These are phyloP conservation scores for Muschampia plurimacula DNA, from an alignment of 2,888 invertebrate genomes.

Conservation along the genomic window DNA sequence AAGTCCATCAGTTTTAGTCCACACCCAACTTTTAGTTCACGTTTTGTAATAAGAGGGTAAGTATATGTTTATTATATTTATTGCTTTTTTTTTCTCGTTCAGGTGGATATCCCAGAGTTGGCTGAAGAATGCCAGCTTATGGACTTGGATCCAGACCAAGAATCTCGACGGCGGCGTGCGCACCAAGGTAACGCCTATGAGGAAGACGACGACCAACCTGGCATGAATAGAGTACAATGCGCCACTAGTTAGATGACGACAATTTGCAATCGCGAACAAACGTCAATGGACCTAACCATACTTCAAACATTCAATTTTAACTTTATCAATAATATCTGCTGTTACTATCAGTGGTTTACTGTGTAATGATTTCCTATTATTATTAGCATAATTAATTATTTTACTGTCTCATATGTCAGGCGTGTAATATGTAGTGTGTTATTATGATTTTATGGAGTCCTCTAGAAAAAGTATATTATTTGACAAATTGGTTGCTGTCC, in stretches of 20 bases:
- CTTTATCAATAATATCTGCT: conserved; percentile 26
- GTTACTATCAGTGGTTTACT: conserved; percentile 24
- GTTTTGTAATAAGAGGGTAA: no score
- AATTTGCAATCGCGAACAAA: background rate
- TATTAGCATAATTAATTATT: conserved; percentile 29
- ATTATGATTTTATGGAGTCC: conserved; percentile 1
- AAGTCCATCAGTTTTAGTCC: no score
- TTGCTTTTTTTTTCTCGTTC: conserved; percentile 19
- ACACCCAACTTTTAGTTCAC: no score
- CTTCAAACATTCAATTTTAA: conserved; percentile 38
- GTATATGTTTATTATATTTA: no score
- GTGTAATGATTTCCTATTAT: conserved; percentile 25
- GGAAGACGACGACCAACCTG: conserved; percentile 89
- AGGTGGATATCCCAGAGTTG: conserved; percentile 89
- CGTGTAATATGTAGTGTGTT: conserved; percentile 15
- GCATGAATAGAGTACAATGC: conserved; percentile 91
- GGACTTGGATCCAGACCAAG: conserved; percentile 92
- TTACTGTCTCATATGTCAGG: conserved; percentile 28
- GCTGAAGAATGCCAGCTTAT: conserved; percentile 91
- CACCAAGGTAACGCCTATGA: conserved; percentile 89
- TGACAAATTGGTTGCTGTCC: conserved; percentile 3
- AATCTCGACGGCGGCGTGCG: conserved; percentile 87
- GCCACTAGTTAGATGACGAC: conserved; percentile 88
- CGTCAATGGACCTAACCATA: conserved; percentile 40
- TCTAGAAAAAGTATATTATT: background rate